Evolutionary conservation across 2,888 invertebrate genomes (phyloP), one percentile per base, ranked within the genome.

Genomic region (Agelastica alni): DNA sequence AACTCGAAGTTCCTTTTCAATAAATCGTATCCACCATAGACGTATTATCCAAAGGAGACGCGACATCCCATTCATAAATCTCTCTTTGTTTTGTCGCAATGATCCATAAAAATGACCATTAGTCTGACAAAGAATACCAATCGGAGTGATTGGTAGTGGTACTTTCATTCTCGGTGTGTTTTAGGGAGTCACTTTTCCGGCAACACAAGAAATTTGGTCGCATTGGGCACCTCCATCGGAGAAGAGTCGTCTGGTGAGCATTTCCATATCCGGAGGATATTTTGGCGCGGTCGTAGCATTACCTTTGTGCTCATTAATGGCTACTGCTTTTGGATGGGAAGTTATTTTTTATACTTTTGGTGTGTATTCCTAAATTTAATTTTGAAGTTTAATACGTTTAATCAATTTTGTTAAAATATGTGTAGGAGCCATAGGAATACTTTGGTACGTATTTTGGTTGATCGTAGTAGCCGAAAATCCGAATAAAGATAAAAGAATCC

Each of bases 241-340:
- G 70, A 81, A 91, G 28, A 88, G 89, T 4, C 81, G 88, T 0
- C 80, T 91, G 46, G 89, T 89, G 0, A 88, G 91, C 0, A 83
- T 92, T 60, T 89, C 90, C 0, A 91, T 90, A 77, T 90, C 91
- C 39, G 93, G 93, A 14, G 88, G 88, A 70, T 91, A 90, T 75
- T 86, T 89, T 0, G 93, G 93, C 20, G 91, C 91, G 0, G 91
- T 92, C 0, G 81, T 92, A 4, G 85, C 92, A 0, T 87, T 92
- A 85, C 89, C 90, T 0, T 72, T 88, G 0, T 87, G 88, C 51
- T 91, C 91, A 0, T 69, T 88, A 16, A 78, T 93, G 44, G 87
- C 90, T 0, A 80, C 84, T n/a, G 79, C 83, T 28, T 82, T 86
- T 3, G 89, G 90, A 16, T 91, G 90, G 91, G 82, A 87, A 7